Evolutionary conservation across 2,113 vertebrate species (phyloP), one percentile per base, ranked within the genome.

Genomic region (Carassius gibelio): DNA sequence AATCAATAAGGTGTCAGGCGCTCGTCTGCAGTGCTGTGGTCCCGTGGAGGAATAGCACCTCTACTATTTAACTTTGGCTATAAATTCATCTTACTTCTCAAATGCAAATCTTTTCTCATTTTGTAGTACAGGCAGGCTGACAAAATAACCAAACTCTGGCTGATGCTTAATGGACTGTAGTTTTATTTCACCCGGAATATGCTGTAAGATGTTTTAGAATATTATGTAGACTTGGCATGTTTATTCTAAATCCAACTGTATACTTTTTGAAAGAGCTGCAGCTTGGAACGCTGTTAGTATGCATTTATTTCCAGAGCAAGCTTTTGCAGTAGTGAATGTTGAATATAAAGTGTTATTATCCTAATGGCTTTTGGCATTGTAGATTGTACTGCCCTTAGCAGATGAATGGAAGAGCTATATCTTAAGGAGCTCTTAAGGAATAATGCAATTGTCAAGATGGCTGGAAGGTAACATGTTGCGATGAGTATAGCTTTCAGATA

Each of bases 1-100:
- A 93, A 94, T 94, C 93, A 90, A 93, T 94, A 90, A 71, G 76
- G 84, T 87, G 83, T 87, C 89, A 76, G 87, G 80, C 83, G 80
- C 59, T 76, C 62, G 83, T 88, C 89, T 88, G 86, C 76, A 89
- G 55, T 66, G 42, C 64, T 42, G 72, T 69, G 77, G 82, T 76
- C 48, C 26, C 75, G 2, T 42, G 66, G 78, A 80, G 81, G 64
- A 77, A 89, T 72, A 50, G 57, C 88, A 81, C 5, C 82, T 83
- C 64, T 87, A 68, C 90, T 89, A 89, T 81, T 85, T 34, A 90
- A 72, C 19, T 83, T 13, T 62, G 66, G 57, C 34, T 38, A 38
- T 68, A 76, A 81, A 68, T 81, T 88, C 48, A 80, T 84, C 19
- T 76, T 69, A 84, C 80, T 89, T 78, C 36, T 84, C 82, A 81